Conservation (phyloP, 2,113 vertebrate genomes). For the Numenius arquata region DNA sequence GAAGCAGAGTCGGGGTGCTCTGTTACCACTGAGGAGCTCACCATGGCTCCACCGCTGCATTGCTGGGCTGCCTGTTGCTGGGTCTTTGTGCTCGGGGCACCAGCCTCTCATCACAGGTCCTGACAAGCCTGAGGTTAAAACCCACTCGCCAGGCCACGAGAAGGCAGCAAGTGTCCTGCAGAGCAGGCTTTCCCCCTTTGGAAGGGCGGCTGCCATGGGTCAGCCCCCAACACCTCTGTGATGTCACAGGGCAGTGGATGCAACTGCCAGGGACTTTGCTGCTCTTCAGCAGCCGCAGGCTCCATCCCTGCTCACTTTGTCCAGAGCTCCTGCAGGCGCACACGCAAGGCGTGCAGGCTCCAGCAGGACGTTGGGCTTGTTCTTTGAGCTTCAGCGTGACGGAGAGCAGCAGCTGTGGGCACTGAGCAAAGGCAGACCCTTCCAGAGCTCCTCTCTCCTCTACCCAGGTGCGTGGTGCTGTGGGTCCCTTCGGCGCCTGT, state of each 20-base stretch:
- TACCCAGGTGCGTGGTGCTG: not conserved
- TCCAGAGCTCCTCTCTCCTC: not conserved
- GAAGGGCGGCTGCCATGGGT: fast-evolving
- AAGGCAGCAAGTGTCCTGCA: not conserved
- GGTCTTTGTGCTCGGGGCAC: not conserved
- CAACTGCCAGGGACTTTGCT: not conserved
- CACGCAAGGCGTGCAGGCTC: fast-evolving
- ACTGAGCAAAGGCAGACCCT: not conserved
- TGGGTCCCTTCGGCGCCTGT: fast-evolving
- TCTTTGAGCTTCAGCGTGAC: not conserved
- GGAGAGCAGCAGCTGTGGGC: not conserved
- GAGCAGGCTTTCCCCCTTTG: not conserved
- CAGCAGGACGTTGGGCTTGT: not conserved
- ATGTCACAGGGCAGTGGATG: fast-evolving
- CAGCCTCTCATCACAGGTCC: not conserved
- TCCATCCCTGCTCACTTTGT: fast-evolving
- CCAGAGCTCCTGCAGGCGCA: not conserved
- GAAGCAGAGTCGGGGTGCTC: fast-evolving
- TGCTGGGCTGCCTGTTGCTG: not conserved
- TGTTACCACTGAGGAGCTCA: fast-evolving
- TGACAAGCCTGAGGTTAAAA: not conserved
- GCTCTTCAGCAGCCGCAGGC: too few species aligned
- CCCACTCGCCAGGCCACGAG: not conserved
- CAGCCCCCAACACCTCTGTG: fast-evolving
- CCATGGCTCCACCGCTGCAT: fast-evolving